Evolutionary conservation across 2,797 vertebrate genomes (phyloP), one percentile per base, ranked within the genome.

Genomic region (Onychomys torridus): DNA sequence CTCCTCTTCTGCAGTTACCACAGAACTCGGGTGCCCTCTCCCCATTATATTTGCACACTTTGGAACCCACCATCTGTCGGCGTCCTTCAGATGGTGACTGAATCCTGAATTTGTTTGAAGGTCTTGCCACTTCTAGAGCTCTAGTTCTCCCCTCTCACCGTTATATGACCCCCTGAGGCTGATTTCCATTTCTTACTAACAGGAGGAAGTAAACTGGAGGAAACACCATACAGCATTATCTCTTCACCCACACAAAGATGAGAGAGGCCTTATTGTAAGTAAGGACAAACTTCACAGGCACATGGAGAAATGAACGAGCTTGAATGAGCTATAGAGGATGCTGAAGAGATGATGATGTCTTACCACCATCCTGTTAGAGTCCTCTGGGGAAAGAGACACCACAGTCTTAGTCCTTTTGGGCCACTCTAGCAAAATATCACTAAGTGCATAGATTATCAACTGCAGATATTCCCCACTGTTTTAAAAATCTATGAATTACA

Each of bases 11-110:
- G 76, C 95, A 69, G 88, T 84, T 96, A 96, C 90, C 91, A 83
- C 89, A 2, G 3, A 94, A 96, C 94, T 78, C 96, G 63, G 63
- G 82, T 96, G 97, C 96, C 97, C 97, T 96, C 95, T 67, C 91
- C 92, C 97, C 40, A 25, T 96, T 94, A 84, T 91, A 55, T 91
- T 73, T 94, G 92, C 73, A 65, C 61, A 96, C 96, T 73, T 97
- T 89, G 93, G 96, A 95, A 96, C 96, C 89, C 67, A 79, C 96
- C 97, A 98, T 97, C 97, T 98, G 97, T 46, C 2, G 40, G 85
- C 71, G 71, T 97, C 94, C 91, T 98, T 98, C 77, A 49, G 69
- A 89, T 86, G 79, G 87, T 92, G 96, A 96, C 94, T 97, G 77
- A 96, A 96, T 97, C 90, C 85, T 90, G 89, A 95, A 95, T 97